phyloP scores from a whole-genome alignment of 2,797 vertebrate genomes.

The Mus spretus region DNA sequence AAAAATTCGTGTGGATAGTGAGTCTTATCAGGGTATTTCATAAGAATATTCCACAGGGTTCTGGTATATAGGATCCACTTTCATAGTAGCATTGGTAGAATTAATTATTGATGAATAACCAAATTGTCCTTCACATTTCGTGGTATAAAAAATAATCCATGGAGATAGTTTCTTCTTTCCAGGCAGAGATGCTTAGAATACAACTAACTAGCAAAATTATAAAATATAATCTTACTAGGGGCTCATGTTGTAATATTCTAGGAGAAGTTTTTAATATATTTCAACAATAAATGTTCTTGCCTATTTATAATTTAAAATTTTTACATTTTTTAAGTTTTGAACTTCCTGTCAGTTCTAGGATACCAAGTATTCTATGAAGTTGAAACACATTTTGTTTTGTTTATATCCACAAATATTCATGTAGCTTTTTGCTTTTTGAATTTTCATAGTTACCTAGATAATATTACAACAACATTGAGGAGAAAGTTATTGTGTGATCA shows the following conservation, averaged over 20 bases:
- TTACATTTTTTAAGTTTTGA: constrained; percentile 21
- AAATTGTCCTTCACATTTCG: constrained; percentile 10
- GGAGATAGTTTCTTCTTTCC: constrained; percentile 28
- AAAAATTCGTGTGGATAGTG: background rate
- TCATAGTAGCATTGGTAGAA: constrained; percentile 15
- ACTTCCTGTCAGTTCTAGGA: background rate
- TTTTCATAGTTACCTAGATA: constrained; percentile 64
- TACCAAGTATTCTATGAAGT: constrained; percentile 7
- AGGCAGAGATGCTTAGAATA: background rate
- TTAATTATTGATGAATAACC: constrained; percentile 35
- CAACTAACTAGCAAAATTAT: background rate
- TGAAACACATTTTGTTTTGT: constrained; percentile 27
- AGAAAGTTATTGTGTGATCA: constrained; percentile 51
- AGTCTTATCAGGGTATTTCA: background rate
- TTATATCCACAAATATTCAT: background rate
- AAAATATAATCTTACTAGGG: constrained; percentile 1
- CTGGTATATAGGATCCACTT: background rate
- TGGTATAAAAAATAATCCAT: constrained; percentile 4
- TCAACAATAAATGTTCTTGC: constrained; percentile 11
- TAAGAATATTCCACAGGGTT: background rate
- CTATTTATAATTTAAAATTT: constrained; percentile 53
- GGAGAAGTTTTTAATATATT: constrained; percentile 53
- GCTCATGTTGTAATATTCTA: constrained; percentile 34
- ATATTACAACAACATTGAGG: constrained; percentile 9
- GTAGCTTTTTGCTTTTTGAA: constrained; percentile 22